phyloP scores from a whole-genome alignment of 1,140 invertebrate species.

The Pomacea maculata region DNA sequence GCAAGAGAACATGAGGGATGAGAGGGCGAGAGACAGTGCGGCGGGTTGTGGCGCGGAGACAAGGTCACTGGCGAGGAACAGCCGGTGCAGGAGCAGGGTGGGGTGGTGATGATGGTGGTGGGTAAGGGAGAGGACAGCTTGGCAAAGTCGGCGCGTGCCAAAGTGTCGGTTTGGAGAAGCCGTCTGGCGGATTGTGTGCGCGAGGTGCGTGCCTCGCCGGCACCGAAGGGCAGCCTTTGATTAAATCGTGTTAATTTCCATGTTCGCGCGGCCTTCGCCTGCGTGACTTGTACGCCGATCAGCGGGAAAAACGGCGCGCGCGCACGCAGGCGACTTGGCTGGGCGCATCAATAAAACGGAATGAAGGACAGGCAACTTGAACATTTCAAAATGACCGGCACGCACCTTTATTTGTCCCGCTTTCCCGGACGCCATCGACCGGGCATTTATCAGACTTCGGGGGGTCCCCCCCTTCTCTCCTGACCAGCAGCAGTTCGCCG shows the following conservation, averaged over 20 bases:
- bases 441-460: slow-evolving; percentile 15
- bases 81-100: background rate
- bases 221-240: slow-evolving; percentile 9
- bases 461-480: too few relatives aligned
- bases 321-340: slow-evolving; percentile 7
- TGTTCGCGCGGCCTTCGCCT: background rate
- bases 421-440: slow-evolving; percentile 21
- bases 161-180: background rate
- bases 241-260: slow-evolving; percentile 27
- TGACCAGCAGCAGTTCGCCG: background rate
- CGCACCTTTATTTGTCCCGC: slow-evolving; percentile 25
- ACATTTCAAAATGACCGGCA: slow-evolving; percentile 14
- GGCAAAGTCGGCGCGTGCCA: slow-evolving; percentile 10
- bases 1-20: background rate
- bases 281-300: slow-evolving; percentile 19
- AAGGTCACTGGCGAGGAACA: slow-evolving; percentile 9
- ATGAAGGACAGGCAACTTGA: slow-evolving; percentile 1
- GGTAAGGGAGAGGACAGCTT: background rate
- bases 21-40: background rate
- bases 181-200: slow-evolving; percentile 13
- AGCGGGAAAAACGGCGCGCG: slow-evolving; percentile 12
- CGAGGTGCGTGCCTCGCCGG: slow-evolving; percentile 8
- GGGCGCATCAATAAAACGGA: slow-evolving; percentile 17
- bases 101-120: background rate
- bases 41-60: background rate